Evolutionary conservation across 2,113 vertebrate genomes (phyloP), one percentile per base, ranked within the genome.

Genomic region (Cephalophus harveyi): DNA sequence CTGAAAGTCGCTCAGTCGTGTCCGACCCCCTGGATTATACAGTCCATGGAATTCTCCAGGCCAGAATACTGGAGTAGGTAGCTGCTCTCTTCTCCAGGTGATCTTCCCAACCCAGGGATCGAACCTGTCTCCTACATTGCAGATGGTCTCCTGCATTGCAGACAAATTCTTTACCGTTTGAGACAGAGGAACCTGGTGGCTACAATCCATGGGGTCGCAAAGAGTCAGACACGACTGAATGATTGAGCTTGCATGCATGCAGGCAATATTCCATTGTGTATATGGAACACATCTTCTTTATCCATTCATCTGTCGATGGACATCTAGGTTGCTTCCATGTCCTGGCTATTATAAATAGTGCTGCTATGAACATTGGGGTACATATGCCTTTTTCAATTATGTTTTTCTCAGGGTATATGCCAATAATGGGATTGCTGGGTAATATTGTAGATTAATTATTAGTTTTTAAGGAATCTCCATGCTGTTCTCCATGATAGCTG

Each of bases 131-230:
- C 21, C n/a, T 67, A 4, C 17, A n/a, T 19, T 67, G 64, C 33
- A 67, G 33, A 67, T 5, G 33, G 36, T 74, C 67, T 74, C 36
- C 36, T 74, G 21, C 71, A 40, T 43, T 74, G 36, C 71, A 27
- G 36, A 40, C 23, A 76, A 43, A 43, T 76, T 76, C 40, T 76
- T 76, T 43, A 76, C 40, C 0, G 1, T 76, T 43, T 76, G 71
- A 43, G 71, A 27, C 23, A 43, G 40, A 76, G 71, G 36, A 43
- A 76, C 12, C 5, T 76, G 71, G 36, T 76, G 71, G 40, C 12
- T 76, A 76, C 1, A 76, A 27, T 76, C 40, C 23, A 40, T 0
- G 0, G 23, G 40, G 40, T 76, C 0, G 3, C 23, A 76, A 40
- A 71, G 71, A 43, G 40, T 76, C 23, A 43, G 40, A 43, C 71